Percentiles rank a stretch among this genome's conserved stretches.
phyloP scores from a whole-genome alignment of 2,797 vertebrate genomes.

The Pygocentrus nattereri region DNA sequence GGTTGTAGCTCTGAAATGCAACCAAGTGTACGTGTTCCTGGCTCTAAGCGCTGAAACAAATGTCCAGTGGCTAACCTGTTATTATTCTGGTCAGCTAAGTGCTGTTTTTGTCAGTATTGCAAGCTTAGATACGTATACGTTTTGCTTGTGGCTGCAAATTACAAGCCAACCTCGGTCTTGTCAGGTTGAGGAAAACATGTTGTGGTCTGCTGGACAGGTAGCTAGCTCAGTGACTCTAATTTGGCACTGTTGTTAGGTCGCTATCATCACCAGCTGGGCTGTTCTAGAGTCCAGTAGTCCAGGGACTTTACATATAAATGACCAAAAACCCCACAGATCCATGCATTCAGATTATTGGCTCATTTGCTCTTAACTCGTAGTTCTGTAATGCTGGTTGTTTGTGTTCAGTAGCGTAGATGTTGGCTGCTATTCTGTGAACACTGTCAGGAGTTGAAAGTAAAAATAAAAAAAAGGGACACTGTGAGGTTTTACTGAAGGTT shows the following conservation, averaged over 20 bases:
- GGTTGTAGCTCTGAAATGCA: not conserved
- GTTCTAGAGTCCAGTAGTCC: too few relatives aligned
- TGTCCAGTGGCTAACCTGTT: not conserved
- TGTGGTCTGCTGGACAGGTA: not conserved
- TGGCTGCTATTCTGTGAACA: not conserved
- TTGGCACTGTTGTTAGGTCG: not conserved
- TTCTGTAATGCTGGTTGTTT: not conserved
- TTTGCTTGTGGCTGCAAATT: not conserved
- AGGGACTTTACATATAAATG: too few relatives aligned
- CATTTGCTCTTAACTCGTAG: not conserved
- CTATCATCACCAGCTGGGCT: not conserved
- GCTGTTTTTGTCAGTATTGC: conserved; percentile 4
- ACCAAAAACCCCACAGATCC: too few relatives aligned
- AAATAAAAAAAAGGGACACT: not conserved
- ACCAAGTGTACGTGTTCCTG: too few relatives aligned
- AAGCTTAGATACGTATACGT: too few relatives aligned
- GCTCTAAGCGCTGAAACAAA: not conserved
- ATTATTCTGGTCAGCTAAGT: not conserved
- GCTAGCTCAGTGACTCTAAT: not conserved
- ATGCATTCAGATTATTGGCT: not conserved
- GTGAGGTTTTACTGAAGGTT: not conserved
- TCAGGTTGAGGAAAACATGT: not conserved
- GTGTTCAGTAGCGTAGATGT: not conserved
- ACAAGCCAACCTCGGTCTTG: not conserved
- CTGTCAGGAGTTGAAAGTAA: not conserved